Percentiles rank a stretch among this genome's conserved stretches.
Evolutionary conservation across 2,113 vertebrate genomes (phyloP).

Genomic region (Poecilia latipinna): DNA sequence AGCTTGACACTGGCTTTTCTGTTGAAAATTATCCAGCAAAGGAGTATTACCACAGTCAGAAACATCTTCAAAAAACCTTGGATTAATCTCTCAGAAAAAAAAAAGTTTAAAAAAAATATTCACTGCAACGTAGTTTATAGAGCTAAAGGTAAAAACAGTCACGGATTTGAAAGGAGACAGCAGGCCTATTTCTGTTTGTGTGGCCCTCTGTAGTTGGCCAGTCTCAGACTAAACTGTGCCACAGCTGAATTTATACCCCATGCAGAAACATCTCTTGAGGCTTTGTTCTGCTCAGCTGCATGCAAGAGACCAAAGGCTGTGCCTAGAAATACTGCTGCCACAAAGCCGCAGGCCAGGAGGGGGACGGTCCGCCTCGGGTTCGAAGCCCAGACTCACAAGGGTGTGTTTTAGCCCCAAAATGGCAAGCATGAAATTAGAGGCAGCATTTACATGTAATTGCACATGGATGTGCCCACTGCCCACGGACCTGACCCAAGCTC

Average conservation of each 20-base stretch:
- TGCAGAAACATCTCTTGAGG: slow-evolving; percentile 15
- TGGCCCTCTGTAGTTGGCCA: slow-evolving; percentile 53
- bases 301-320: slow-evolving; percentile 45
- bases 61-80: not conserved
- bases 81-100: slow-evolving; percentile 31
- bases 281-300: slow-evolving; percentile 53
- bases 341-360: slow-evolving; percentile 72
- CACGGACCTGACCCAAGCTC: slow-evolving; percentile 61
- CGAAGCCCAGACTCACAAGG: slow-evolving; percentile 55
- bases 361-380: slow-evolving; percentile 58
- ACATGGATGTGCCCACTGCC: slow-evolving; percentile 68
- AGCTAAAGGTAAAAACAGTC: slow-evolving; percentile 26
- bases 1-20: slow-evolving; percentile 27
- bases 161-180: slow-evolving; percentile 26
- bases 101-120: slow-evolving; percentile 27
- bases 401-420: slow-evolving; percentile 69
- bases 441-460: slow-evolving; percentile 70
- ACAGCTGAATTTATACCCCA: slow-evolving; percentile 54
- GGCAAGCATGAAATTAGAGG: slow-evolving; percentile 74
- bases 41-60: slow-evolving; percentile 24
- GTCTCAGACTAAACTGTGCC: slow-evolving; percentile 62
- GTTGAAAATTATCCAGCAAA: slow-evolving; percentile 13
- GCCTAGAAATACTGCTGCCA: slow-evolving; percentile 66
- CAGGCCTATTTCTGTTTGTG: slow-evolving; percentile 63
- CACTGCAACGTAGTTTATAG: slow-evolving; percentile 23